Evolutionary conservation across 2,888 invertebrate species (phyloP), one percentile per base, ranked within the genome.

Genomic region (Xestoiulus laeticollis): DNA sequence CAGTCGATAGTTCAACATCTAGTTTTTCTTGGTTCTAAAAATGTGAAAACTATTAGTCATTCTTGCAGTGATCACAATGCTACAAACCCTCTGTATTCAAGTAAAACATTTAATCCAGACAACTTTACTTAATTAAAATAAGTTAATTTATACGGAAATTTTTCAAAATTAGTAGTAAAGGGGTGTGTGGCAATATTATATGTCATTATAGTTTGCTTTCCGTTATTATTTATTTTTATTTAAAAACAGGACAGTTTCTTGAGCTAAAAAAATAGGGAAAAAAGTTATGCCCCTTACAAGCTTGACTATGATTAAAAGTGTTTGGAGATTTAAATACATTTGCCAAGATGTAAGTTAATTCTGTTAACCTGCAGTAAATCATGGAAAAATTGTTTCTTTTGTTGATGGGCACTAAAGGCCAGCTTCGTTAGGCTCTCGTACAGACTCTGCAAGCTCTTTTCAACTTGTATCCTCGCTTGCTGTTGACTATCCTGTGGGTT

Each of bases 391-490:
- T 38, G 22, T 33, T 38, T 22, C 32, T 86, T 85, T n/a, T 86
- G 68, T 19, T 68, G 33, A 48, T 87, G 88, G 22, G 87, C 43
- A 78, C 78, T 59, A 44, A 32, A 44, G 33, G 86, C 32, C 43
- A 87, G 68, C 48, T 84, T 48, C 1, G 88, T 19, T n/a, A 87
- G 85, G n/a, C 48, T 87, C 30, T 87, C 85, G 26, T 82, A 82
- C 30, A 87, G 86, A n/a, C 53, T 86, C 68, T 88, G 88, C 22
- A 87, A 48, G 48, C 48, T 78, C 38, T 22, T 87, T n/a, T 88
- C 87, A 14, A 38, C 78, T 48, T 85, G 86, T 84, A 88, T 48
- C 22, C 44, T 33, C n/a, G 82, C 86, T 48, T 85, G 44, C 44
- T 87, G 53, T 16, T 87, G 85, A 10, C 85, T 59, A 38, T 85